Percentiles rank a stretch among this genome's conserved stretches.
Evolutionary conservation across 2,797 vertebrate genomes (phyloP).

Genomic region (Tadarida brasiliensis): DNA sequence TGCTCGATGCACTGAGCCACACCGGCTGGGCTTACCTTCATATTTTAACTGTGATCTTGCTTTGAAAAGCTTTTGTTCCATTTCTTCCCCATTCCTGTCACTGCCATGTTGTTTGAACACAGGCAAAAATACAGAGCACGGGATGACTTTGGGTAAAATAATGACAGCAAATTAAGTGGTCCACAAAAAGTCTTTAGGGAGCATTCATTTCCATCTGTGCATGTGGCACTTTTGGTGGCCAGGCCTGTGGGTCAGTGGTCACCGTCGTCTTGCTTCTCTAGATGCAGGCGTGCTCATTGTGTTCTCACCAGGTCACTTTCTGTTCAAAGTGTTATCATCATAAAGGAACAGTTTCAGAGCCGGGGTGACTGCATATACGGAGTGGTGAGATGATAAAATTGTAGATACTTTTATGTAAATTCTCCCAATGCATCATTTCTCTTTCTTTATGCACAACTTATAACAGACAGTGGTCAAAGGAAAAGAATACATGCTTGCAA

Average conservation of each 20-base stretch:
- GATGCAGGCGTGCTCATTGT: background rate
- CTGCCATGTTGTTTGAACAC: constrained; percentile 34
- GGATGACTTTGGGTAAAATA: background rate
- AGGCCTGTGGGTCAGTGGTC: background rate
- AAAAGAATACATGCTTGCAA: background rate
- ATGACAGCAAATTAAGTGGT: background rate
- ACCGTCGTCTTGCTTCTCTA: background rate
- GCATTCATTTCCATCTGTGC: background rate
- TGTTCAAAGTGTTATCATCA: background rate
- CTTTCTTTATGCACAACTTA: background rate
- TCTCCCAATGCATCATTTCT: background rate
- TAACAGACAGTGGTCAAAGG: background rate
- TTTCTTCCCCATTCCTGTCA: background rate
- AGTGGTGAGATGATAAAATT: background rate
- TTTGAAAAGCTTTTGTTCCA: constrained; percentile 33
- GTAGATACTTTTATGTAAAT: background rate
- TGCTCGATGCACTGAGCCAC: no score
- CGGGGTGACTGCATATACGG: background rate
- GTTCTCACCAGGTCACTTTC: background rate
- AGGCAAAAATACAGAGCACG: background rate
- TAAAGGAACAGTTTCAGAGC: background rate
- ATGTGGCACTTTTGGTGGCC: background rate
- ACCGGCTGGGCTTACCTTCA: background rate
- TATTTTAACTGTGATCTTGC: constrained; percentile 11
- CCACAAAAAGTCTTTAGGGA: background rate